phyloP scores from a whole-genome alignment of 2,113 vertebrate genomes.

The Rutilus rutilus region DNA sequence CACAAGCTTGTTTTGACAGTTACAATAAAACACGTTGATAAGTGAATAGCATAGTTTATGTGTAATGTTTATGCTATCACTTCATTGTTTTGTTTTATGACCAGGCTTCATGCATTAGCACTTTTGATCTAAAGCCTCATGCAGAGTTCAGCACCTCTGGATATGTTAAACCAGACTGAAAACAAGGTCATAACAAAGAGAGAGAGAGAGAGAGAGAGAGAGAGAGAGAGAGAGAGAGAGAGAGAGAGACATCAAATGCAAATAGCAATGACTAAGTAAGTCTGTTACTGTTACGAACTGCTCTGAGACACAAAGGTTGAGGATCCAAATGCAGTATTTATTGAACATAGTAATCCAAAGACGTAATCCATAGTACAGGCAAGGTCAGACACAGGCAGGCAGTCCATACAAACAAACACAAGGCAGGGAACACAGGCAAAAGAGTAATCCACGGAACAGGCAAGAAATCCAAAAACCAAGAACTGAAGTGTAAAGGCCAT shows the following conservation, averaged over 20 bases:
- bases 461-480: too few species aligned
- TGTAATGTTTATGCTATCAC: not conserved
- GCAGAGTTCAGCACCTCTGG: conserved; percentile 14
- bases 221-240: conserved; percentile 7
- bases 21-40: conserved; percentile 2
- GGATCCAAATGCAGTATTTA: too few species aligned
- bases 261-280: conserved; percentile 14
- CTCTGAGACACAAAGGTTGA: too few species aligned
- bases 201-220: conserved; percentile 2
- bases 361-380: too few species aligned
- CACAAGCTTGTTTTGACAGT: not conserved
- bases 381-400: too few species aligned
- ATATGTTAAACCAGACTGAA: conserved; percentile 9
- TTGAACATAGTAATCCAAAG: too few species aligned
- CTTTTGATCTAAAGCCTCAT: conserved; percentile 29
- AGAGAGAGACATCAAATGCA: not conserved
- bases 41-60: not conserved
- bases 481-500: too few species aligned
- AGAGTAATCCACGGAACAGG: too few species aligned
- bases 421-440: too few species aligned
- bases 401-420: too few species aligned
- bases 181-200: conserved; percentile 14
- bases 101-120: conserved; percentile 18
- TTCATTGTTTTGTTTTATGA: not conserved
- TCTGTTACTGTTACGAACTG: not conserved